Base-by-base conservation (phyloP, 2,113 vertebrate genomes). In the Tauraco erythrolophus region DNA sequence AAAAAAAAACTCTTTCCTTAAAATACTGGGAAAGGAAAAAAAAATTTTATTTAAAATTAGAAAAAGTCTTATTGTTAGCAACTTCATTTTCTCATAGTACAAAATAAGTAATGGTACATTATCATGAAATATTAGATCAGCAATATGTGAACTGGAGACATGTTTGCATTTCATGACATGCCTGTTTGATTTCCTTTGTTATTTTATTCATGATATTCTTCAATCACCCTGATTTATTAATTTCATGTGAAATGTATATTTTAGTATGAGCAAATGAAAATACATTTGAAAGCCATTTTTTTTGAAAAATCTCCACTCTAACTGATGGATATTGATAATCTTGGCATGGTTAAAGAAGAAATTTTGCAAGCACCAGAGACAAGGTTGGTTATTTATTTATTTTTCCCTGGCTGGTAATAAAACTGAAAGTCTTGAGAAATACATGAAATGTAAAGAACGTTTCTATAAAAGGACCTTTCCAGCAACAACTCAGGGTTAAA, bases 201-300 rank as follows among this genome's bases (percentile, higher is more conserved):
- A 88, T 94, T 88, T 96, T 88, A 88, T 96, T 95, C 1, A 89
- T 90, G 1, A 45, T 89, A 71, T 79, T 69, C 69, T 83, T 82
- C 57, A 50, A 30, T 81, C 39, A 93, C 23, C 2, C 6, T 65
- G 21, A 80, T 85, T 79, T 93, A 65, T 72, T 87, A 93, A 68
- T 92, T 60, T 77, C 18, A 91, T 60, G 68, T 69, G 51, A 95
- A 95, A 95, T 54, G 51, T 41, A 46, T 84, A 50, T 91, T 84
- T 96, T 83, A 83, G 56, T 60, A 89, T 75, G 46, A 74, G 35
- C 35, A 96, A 95, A 68, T 77, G 7, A 93, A 16, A 62, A 31
- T 69, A 60, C 24, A 57, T 87, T 57, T 14, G 37, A 84, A 94
- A 24, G 6, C 10, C 3, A 10, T n/a, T 82, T 82, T 46, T 2